Percentiles rank a stretch among this genome's conserved stretches.
These are phyloP conservation scores for Sarcophaga variegata DNA, from an alignment of 2,888 invertebrate species.

Conservation along the genomic window DNA sequence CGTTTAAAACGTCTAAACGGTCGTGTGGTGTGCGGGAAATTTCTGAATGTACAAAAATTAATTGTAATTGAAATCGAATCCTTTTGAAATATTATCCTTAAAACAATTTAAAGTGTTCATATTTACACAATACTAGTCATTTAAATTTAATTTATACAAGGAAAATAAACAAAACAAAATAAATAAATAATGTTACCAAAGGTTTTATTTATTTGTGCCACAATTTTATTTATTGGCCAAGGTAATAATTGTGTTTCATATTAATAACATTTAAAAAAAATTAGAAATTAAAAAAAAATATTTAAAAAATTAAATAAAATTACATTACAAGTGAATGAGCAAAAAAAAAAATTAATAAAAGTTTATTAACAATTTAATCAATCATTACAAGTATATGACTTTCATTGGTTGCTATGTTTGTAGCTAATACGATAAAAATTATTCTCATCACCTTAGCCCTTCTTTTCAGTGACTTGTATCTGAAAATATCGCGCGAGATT, in stretches of 20 bases:
- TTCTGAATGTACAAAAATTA: not conserved
- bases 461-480: no score
- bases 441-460: no score
- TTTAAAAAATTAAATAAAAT: not conserved
- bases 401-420: no score
- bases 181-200: conserved; percentile 51
- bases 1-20: conserved; percentile 37
- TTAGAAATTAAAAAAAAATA: not conserved
- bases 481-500: no score
- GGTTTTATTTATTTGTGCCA: conserved; percentile 34
- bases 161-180: no score
- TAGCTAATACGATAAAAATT: no score
- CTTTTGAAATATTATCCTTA: conserved; percentile 17
- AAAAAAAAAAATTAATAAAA: no score
- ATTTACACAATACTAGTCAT: conserved; percentile 37
- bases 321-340: not conserved
- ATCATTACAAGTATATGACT: no score
- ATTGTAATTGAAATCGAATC: not conserved
- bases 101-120: conserved; percentile 26
- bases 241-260: conserved; percentile 50
- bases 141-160: conserved; percentile 4
- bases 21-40: conserved; percentile 10
- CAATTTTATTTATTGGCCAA: conserved; percentile 53
- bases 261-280: conserved; percentile 10
- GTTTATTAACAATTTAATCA: no score